Base-by-base conservation (phyloP, 2,888 invertebrate species). In the Latrodectus hesperus region DNA sequence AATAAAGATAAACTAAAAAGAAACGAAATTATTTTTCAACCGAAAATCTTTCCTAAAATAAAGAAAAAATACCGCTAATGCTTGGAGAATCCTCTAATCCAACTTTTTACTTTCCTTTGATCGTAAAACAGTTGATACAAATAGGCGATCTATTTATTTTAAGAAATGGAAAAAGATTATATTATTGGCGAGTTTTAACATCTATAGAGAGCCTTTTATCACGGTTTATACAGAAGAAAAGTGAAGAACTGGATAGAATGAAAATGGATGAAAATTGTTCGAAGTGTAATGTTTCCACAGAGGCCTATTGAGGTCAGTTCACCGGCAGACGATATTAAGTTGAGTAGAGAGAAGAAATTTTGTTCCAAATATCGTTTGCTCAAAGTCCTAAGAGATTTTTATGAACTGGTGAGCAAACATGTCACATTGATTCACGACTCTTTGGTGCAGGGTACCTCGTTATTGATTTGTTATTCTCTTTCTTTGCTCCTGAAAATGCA, bases 191-290 rank as follows among this genome's bases (percentile, higher is more conserved):
- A 6, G 38, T 4, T 38, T 38, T 38, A 38, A 38, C 38, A 38
- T 38, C 38, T 3, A 38, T 38, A 38, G 38, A 38, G 38, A 38
- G 4, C 38, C 38, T 38, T 38, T 38, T 38, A 38, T 38, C 38
- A 38, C 4, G 38, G 38, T 38, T 38, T 38, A 38, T 38, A 38
- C 38, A 38, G 38, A 38, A 38, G 22, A 22, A 22, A 22, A 22
- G 22, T 22, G 22, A 22, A 22, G 38, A 38, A 38, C 38, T 6
- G 6, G 38, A 38, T 60, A n/a, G 55, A 73, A 73, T 55, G 73
- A 73, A 73, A 73, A 73, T 73, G 55, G 73, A 73, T 73, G 73
- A 22, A 73, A 73, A 73, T 73, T 53, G 73, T 53, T 26, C 14
- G 51, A 73, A 22, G 14, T 55, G 22, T 73, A 73, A 73, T 73